Evolutionary conservation across 2,113 vertebrate species (phyloP), one percentile per base, ranked within the genome.

Genomic region (Notechis scutatus): DNA sequence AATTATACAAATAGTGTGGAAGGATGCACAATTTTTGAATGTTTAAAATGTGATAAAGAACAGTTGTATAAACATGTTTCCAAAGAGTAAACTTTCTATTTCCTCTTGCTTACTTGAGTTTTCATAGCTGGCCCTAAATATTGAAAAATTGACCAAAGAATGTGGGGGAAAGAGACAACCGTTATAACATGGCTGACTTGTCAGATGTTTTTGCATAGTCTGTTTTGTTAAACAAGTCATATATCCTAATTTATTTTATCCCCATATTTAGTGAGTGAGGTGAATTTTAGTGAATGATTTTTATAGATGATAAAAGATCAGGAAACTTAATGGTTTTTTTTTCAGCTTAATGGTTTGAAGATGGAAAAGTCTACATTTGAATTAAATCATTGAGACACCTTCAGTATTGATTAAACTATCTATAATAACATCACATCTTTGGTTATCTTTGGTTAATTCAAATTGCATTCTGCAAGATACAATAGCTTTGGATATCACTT

Each of bases 1-100:
- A 95, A 91, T 96, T 94, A 95, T 21, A 92, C 55, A 91, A 56
- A 91, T 94, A 92, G 94, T 74, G 85, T 92, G 10, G 4, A 93
- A 12, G 7, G 93, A 34, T 95, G 89, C 94, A 95, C 93, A 92
- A 87, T 20, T 1, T 39, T 92, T 92, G 94, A 94, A 90, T 95
- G 93, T 96, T 96, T 93, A 92, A 92, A 39, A 42, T 21, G 6
- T 8, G 34, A 57, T 29, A 42, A 4, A 61, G 12, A 90, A 20
- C 26, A 86, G 14, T 14, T 34, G 10, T 59, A 29, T 12, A 90
- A 85, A 89, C n/a, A 90, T 69, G 23, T 88, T 55, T 14, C 55
- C 57, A 57, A n/a, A 29, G 59, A 55, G 8, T 64, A 86, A 24
- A 5, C 11, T 54, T 42, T 92, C n/a, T 54, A 39, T 26, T 42